Percentiles rank a stretch among this genome's conserved stretches.
These are phyloP conservation scores for Zelostemma sp. DNA, from an alignment of 1,140 invertebrate species.

Conservation along the genomic window DNA sequence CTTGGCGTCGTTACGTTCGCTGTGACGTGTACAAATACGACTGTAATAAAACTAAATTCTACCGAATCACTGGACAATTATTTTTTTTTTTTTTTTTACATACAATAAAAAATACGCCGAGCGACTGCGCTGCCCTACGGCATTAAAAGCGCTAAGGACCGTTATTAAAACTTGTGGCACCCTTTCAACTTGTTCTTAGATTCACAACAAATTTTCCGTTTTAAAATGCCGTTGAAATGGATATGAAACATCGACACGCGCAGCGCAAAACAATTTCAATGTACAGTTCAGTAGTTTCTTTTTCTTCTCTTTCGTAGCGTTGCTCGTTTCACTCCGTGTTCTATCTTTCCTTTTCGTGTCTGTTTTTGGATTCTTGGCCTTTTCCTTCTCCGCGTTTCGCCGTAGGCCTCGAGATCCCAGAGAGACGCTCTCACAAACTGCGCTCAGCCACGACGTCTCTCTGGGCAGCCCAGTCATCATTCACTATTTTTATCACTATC, in stretches of 20 bases:
- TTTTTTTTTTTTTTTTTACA: background rate
- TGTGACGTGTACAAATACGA: background rate
- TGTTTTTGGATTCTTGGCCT: conserved; percentile 37
- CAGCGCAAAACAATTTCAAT: conserved; percentile 68
- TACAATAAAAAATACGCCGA: background rate
- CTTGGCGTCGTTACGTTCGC: background rate
- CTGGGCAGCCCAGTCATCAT: conserved; percentile 63
- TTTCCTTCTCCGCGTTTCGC: conserved; percentile 52
- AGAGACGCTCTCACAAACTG: conserved; percentile 62
- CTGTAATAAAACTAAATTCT: background rate
- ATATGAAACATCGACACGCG: conserved; percentile 71
- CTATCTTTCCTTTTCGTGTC: conserved; percentile 14
- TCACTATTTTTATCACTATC: conserved; percentile 61
- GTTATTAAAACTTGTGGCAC: conserved; percentile 66
- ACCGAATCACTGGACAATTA: background rate
- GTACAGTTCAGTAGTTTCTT: conserved; percentile 62
- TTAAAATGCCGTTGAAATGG: conserved; percentile 67
- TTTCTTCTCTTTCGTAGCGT: conserved; percentile 26
- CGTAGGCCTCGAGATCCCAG: conserved; percentile 66
- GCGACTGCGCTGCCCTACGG: background rate
- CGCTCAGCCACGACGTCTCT: conserved; percentile 56
- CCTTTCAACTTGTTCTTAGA: conserved; percentile 65
- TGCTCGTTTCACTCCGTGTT: conserved; percentile 22
- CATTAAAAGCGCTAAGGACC: conserved; percentile 25
- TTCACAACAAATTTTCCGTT: conserved; percentile 69